These are phyloP conservation scores for Pseudorectes ferrugineus DNA, from an alignment of 2,113 vertebrate genomes.

Conservation along the genomic window DNA sequence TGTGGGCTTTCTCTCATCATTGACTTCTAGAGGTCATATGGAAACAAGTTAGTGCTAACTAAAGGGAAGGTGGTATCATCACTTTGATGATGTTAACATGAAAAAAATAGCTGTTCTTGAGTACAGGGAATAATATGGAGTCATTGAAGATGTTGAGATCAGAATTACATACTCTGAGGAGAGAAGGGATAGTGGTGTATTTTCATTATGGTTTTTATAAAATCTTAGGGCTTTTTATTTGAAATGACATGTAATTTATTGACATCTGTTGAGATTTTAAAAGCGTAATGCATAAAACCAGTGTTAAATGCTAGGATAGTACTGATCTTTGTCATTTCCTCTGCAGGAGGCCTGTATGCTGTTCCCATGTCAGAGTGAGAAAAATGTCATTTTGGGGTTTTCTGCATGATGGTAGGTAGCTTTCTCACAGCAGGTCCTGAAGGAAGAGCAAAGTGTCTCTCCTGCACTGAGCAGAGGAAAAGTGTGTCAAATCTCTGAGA, in stretches of 20 bases:
- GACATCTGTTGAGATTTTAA: neutral
- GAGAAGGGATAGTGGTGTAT: neutral
- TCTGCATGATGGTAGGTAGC: neutral
- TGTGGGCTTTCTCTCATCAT: neutral
- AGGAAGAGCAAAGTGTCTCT: neutral
- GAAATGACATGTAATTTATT: neutral
- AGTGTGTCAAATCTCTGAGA: neutral
- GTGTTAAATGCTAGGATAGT: neutral
- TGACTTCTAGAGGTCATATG: neutral
- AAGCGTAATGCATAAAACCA: neutral
- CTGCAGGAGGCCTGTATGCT: neutral
- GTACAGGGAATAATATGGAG: neutral
- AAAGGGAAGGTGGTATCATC: neutral
- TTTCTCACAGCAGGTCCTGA: neutral
- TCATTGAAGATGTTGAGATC: neutral
- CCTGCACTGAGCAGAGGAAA: neutral
- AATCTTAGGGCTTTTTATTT: neutral
- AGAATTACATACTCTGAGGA: neutral
- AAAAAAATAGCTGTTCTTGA: neutral
- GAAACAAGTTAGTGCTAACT: neutral
- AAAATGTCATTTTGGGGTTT: neutral
- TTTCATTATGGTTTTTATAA: neutral
- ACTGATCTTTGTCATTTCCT: neutral
- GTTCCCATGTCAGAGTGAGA: neutral
- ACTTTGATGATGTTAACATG: neutral